Evolutionary conservation across 2,113 vertebrate genomes (phyloP), one percentile per base, ranked within the genome.

Genomic region (Budorcas taxicolor): DNA sequence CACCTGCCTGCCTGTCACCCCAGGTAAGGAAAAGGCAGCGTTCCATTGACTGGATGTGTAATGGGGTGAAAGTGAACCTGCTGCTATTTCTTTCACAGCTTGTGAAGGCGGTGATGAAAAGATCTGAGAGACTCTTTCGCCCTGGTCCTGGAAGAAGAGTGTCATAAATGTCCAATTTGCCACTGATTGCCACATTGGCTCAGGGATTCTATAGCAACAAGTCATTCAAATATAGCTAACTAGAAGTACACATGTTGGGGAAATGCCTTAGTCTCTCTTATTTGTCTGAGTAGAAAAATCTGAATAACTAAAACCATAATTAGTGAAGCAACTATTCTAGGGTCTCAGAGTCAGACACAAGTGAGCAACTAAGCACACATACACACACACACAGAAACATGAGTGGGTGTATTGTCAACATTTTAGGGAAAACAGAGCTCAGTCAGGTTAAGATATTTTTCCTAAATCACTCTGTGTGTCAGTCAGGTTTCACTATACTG

Each of bases 21-120:
- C 97, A 98, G 98, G 97, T 97, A 98, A 98, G 98, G 96, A 98
- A 98, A 98, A 98, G 98, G 98, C 96, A 98, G 93, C 29, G 83
- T 98, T 99, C 98, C 98, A 96, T 98, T 98, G 97, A 98, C 98
- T 98, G 98, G 98, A 97, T 29, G 67, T 98, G 98, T 99, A 98
- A 99, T 98, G 98, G 98, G 95, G 97, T 99, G 98, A 98, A 98
- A 98, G 97, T 97, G 97, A 98, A 91, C 95, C 97, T 98, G 97
- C 98, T 98, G 95, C 95, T 99, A 94, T 98, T 98, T 98, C 98
- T 98, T 98, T 98, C 98, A 97, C 97, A 97, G 71, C 98, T 98
- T 92, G 89, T 98, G 98, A 97, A 98, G 98, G 91, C 96, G 97
- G 93, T 98, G 98, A 98, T 21, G 83, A 98, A 98, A 99, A 98